A percentile compares a stretch with the other conserved stretches of the same genome.
Conservation (phyloP, 2,797 vertebrate species). For the Enteromius thamalakanensis region DNA sequence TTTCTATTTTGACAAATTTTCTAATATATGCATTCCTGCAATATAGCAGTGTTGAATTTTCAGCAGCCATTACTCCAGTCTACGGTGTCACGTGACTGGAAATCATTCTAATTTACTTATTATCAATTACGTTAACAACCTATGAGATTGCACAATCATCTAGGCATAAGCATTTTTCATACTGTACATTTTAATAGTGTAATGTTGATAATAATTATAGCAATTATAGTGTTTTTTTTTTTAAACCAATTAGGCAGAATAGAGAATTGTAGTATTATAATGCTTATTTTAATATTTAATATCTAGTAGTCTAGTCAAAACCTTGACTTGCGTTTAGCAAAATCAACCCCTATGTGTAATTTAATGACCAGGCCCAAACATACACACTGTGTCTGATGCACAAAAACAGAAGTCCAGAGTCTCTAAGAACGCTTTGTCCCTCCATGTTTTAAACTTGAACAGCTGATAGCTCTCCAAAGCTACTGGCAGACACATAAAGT, state of each 20-base stretch:
- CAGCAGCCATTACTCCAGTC: not conserved
- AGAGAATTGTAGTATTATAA: not conserved
- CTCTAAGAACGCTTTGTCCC: not conserved
- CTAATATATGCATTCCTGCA: not conserved
- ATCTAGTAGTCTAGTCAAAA: not conserved
- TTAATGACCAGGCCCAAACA: not conserved
- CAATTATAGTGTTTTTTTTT: not conserved
- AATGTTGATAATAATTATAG: not conserved
- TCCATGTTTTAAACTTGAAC: not conserved
- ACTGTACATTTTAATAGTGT: not conserved
- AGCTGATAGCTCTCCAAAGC: conserved; percentile 32
- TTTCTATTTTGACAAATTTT: not conserved
- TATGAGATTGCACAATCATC: no score
- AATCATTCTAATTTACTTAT: not conserved
- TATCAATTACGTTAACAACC: no score
- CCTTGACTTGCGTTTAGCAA: not conserved
- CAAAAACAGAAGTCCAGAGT: not conserved
- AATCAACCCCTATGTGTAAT: not conserved
- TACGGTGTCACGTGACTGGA: not conserved
- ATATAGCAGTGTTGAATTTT: not conserved
- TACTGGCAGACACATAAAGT: conserved; percentile 22
- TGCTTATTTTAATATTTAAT: not conserved
- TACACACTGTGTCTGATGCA: not conserved
- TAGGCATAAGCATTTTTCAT: not conserved
- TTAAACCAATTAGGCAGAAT: no score